Base-by-base conservation (phyloP, 35 echinoderm and acorn worm genomes). In the Holothuria glaberrima region DNA sequence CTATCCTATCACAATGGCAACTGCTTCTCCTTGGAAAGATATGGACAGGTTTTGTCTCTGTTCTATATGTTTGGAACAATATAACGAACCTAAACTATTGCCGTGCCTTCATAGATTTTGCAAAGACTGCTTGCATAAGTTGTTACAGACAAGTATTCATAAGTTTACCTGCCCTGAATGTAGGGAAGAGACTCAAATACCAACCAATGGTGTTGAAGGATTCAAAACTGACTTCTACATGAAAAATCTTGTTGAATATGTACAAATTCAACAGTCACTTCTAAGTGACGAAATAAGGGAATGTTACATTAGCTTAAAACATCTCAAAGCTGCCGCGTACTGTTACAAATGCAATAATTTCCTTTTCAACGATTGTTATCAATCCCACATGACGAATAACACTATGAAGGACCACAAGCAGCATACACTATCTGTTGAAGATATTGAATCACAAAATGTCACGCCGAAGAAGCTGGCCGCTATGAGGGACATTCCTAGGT, bases 221-320 rank as follows among this genome's bases (percentile, higher is more conserved):
- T 82, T 82, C 79, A 58, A 82, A 50, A 82, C 79, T 30, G 79
- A 82, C 27, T 82, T 82, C 24, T 22, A 82, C n/a, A 60, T 82
- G 79, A 82, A 82, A 44, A 82, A 29, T 57, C 30, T 58, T 7
- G 18, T 56, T 1, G 79, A 82, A 48, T 82, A 21, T 20, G 56
- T 82, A 25, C 46, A 56, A 19, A 18, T 82, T 13, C 79, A 82
- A 60, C 48, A 82, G 31, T 82, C 48, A 9, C 30, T 60, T 58
- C 28, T 54, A 60, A 28, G 18, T 24, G n/a, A 56, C 30, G 79
- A 60, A 25, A 25, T 33, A 26, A 25, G 56, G 30, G 30, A 58
- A 32, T 58, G 46, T 58, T 25, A 48, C 16, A 60, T 38, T n/a
- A 27, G 79, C 54, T 60, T 29, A 60, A 58, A 82, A 44, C 48